These are phyloP conservation scores for Lysiphlebus fabarum DNA, from an alignment of 1,140 invertebrate genomes.

Conservation along the genomic window DNA sequence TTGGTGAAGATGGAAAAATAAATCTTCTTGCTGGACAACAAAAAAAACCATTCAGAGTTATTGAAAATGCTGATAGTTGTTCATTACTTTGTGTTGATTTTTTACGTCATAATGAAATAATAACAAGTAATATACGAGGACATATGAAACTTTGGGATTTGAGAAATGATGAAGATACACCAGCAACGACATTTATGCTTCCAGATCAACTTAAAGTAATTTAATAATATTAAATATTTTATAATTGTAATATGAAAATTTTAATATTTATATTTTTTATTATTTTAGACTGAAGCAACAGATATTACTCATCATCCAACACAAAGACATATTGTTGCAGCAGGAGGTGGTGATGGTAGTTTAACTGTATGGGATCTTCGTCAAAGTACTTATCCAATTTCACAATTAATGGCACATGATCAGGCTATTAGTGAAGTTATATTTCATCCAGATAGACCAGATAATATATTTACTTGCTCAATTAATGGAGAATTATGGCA, in stretches of 20 bases:
- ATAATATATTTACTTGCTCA: conserved; percentile 79
- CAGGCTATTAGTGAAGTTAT: conserved; percentile 75
- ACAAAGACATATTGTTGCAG: conserved; percentile 77
- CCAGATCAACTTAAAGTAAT: conserved; percentile 61
- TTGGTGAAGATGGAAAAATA: conserved; percentile 81
- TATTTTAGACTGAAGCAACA: conserved; percentile 61
- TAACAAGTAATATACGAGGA: conserved; percentile 80
- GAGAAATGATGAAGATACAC: conserved; percentile 59
- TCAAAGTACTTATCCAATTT: conserved; percentile 75
- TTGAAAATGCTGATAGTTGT: conserved; percentile 78
- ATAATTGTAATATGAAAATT: not conserved
- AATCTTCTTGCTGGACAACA: conserved; percentile 66
- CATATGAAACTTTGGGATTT: conserved; percentile 87
- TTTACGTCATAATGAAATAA: conserved; percentile 72
- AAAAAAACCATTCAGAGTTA: conserved; percentile 60
- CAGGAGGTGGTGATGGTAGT: conserved; percentile 77
- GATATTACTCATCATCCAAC: conserved; percentile 79
- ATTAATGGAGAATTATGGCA: conserved; percentile 80
- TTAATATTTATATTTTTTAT: conserved; percentile 22
- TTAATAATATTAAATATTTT: not conserved
- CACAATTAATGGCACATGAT: conserved; percentile 73
- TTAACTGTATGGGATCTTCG: conserved; percentile 87
- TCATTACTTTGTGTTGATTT: conserved; percentile 74
- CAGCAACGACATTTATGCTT: conserved; percentile 63
- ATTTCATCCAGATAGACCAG: conserved; percentile 78